Evolutionary conservation across 2,113 vertebrate species (phyloP).

Genomic region (Cepphus grylle): DNA sequence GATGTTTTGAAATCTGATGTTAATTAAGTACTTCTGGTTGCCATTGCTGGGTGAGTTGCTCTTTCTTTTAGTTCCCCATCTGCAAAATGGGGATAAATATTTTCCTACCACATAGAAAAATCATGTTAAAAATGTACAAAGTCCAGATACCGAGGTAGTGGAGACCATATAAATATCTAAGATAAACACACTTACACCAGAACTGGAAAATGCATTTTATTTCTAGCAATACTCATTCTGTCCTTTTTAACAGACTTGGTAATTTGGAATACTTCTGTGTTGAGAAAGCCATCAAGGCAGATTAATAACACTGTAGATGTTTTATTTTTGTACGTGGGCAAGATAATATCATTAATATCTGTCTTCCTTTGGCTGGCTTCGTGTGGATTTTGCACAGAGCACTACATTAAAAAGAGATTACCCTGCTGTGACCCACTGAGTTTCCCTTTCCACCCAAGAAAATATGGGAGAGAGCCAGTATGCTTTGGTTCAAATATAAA

Average conservation of each 20-base stretch:
- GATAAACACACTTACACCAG: neutral
- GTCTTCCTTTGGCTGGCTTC: neutral
- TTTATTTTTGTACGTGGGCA: conserved; percentile 15
- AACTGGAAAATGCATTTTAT: neutral
- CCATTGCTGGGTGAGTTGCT: neutral
- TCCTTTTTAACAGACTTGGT: neutral
- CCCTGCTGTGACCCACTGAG: conserved; percentile 31
- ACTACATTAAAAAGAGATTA: conserved; percentile 64
- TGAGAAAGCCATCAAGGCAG: neutral
- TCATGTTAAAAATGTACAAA: neutral
- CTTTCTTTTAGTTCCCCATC: neutral
- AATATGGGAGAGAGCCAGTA: neutral
- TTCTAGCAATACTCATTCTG: neutral
- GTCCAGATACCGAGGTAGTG: neutral
- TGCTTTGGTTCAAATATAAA: neutral
- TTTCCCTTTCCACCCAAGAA: conserved; percentile 52
- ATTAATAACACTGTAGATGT: neutral
- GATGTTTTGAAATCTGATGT: neutral
- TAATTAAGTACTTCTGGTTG: neutral
- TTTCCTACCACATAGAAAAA: neutral
- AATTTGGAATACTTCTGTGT: neutral
- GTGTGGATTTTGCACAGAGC: conserved; percentile 24
- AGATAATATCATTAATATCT: conserved; percentile 55
- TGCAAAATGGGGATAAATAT: neutral
- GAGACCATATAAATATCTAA: neutral